Evolutionary conservation across 2,888 invertebrate species (phyloP), one percentile per base, ranked within the genome.

Genomic region (Tetranychus truncatus): DNA sequence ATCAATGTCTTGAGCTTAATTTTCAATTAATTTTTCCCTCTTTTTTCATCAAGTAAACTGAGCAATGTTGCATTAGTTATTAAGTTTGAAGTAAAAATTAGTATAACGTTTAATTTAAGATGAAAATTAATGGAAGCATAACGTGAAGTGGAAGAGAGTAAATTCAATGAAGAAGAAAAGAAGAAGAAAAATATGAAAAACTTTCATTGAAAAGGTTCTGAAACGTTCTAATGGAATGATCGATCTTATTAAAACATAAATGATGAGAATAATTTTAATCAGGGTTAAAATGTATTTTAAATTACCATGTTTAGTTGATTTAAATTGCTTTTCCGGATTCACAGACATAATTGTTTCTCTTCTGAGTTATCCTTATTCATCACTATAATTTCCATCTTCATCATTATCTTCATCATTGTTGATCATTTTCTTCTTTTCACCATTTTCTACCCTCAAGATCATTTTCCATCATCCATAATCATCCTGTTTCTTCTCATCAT

Each of bases 241-340:
- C 55, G 55, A 55, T 55, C 55, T 55, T 55, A 55, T 55, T 55
- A 55, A 55, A 34, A 55, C 15, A 55, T 55, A 55, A 55, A 9
- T 55, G 55, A 55, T 55, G 55, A 55, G 55, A 55, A 55, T 55
- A 9, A 55, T 15, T 34, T 15, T 55, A 55, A 55, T 55, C 55
- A 55, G 9, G 55, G 55, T 55, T 55, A 55, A 55, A 55, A 55
- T 55, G 55, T 55, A 55, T 7, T 55, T 55, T 55, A 55, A 55
- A 55, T 55, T 55, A 55, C 55, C 55, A 55, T 55, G 55, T 55
- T 55, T 55, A 55, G 55, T 55, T 55, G 55, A 55, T 55, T 55
- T 7, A 55, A 55, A 55, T 55, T 55, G 55, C 55, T 55, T 55
- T 55, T 55, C 55, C 55, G 55, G 55, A 55, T 6, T 55, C 55